Conservation (phyloP, 2,113 vertebrate genomes). For the Noturus placidus region DNA sequence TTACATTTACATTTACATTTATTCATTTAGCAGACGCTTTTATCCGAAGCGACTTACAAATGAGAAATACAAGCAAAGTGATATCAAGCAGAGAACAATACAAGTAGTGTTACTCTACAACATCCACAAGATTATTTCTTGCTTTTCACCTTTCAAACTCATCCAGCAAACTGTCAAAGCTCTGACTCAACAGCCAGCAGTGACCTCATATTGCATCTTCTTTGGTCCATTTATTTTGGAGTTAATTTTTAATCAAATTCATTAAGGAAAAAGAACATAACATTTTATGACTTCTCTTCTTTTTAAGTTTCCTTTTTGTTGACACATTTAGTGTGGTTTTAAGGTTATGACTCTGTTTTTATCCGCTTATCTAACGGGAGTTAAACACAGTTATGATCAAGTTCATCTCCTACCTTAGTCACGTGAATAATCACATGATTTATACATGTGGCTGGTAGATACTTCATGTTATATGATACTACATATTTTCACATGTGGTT, state of each 20-base stretch:
- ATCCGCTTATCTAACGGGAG: not conserved
- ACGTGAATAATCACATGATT: not conserved
- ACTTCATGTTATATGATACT: not conserved
- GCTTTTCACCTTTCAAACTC: not conserved
- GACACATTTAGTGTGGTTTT: not conserved
- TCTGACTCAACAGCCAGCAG: not conserved
- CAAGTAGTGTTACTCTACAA: too few species aligned
- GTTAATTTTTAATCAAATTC: not conserved
- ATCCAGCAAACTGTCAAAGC: not conserved
- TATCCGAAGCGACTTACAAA: too few species aligned
- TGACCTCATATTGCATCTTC: slow-evolving; percentile 2
- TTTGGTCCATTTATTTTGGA: not conserved
- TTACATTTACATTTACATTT: too few species aligned
- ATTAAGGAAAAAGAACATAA: not conserved
- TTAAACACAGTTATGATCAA: not conserved
- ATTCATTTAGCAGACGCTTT: too few species aligned
- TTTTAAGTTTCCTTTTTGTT: not conserved
- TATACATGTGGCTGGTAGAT: not conserved
- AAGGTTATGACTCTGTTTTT: not conserved
- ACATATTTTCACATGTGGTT: not conserved
- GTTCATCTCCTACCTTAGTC: not conserved
- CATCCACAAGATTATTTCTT: too few species aligned
- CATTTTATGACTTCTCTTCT: not conserved
- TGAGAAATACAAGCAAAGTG: too few species aligned
- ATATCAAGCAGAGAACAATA: too few species aligned